A percentile compares a stretch with the other conserved stretches of the same genome.
phyloP scores from a whole-genome alignment of 2,888 invertebrate species.

The Epiblema foenella region DNA sequence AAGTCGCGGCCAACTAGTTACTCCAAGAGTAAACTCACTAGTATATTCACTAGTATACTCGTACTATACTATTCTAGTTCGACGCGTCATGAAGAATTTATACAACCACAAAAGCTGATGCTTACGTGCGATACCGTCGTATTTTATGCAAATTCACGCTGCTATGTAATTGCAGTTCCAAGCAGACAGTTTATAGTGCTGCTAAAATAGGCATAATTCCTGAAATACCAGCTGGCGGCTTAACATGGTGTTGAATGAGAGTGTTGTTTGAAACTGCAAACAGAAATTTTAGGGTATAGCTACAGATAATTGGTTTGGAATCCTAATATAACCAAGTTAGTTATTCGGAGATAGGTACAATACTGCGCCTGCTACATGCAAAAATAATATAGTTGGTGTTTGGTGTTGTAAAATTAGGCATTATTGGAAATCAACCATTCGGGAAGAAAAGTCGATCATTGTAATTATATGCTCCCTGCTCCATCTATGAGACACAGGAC shows the following conservation, averaged over 20 bases:
- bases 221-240: conserved; percentile 31
- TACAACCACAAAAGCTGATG: conserved; percentile 27
- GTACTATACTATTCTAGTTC: conserved; percentile 20
- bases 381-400: no score
- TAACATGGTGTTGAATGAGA: conserved; percentile 21
- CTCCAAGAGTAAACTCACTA: not conserved
- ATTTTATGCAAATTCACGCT: conserved; percentile 37
- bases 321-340: conserved; percentile 1
- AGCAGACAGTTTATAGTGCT: conserved; percentile 39
- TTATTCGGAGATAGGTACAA: not conserved
- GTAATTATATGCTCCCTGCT: no score
- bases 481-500: no score
- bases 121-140: conserved; percentile 5
- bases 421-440: no score
- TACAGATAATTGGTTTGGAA: conserved; percentile 2
- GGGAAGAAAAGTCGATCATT: not conserved
- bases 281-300: not conserved
- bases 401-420: no score
- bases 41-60: conserved; percentile 9
- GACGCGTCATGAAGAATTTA: conserved; percentile 34
- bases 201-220: conserved; percentile 36
- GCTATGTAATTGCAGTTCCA: conserved; percentile 40
- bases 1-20: no score
- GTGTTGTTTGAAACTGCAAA: conserved; percentile 16
- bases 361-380: not conserved